These are phyloP conservation scores for Prunella himalayana DNA, from an alignment of 2,113 vertebrate species.

Conservation along the genomic window DNA sequence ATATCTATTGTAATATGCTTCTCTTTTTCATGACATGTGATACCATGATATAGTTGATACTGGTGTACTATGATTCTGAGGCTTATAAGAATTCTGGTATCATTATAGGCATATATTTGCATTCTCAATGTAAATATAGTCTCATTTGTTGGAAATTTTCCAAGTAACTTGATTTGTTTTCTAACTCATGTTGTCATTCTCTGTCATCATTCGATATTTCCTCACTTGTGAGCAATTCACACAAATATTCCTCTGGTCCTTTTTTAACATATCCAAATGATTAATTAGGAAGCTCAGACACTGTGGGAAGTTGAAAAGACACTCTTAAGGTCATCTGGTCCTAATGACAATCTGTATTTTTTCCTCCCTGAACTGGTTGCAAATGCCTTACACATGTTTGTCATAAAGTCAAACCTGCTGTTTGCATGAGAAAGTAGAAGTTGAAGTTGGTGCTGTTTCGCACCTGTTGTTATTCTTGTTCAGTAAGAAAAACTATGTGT, in stretches of 20 bases:
- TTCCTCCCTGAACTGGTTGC: not conserved
- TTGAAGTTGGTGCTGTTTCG: not conserved
- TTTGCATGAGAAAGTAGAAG: not conserved
- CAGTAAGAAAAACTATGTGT: not conserved
- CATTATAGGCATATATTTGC: not conserved
- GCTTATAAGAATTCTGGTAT: not conserved
- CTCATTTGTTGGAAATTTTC: not conserved
- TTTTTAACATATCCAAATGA: not conserved
- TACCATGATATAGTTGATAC: not conserved
- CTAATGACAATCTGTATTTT: not conserved
- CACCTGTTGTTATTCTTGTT: slow-evolving; percentile 12
- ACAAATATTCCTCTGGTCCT: not conserved
- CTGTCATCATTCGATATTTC: not conserved
- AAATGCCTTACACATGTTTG: not conserved
- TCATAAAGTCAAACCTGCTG: not conserved
- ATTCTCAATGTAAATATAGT: not conserved
- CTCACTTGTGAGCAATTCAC: not conserved
- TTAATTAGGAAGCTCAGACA: not conserved
- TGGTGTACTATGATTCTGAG: not conserved
- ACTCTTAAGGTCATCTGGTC: not conserved
- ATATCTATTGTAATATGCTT: not conserved
- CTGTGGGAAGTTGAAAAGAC: not conserved
- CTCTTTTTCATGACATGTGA: not conserved
- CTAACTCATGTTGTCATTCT: not conserved
- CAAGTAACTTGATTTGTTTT: not conserved